Evolutionary conservation across 2,113 vertebrate species (phyloP).

Genomic region (Nymphicus hollandicus): DNA sequence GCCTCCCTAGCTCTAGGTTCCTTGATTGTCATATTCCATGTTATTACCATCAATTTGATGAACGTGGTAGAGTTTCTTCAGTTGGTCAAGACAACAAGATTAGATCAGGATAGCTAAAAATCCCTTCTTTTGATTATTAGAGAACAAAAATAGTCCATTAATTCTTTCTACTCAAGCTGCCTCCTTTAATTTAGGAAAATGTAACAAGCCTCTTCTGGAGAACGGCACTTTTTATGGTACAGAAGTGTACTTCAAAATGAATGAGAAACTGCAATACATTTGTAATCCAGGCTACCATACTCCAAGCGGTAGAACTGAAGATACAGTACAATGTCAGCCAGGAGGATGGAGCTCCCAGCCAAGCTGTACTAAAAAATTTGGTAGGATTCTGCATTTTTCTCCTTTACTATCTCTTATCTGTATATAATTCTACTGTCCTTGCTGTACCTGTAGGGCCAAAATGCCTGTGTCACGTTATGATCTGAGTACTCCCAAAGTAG

Average conservation of each 20-base stretch:
- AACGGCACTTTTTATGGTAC: slow-evolving; percentile 56
- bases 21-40: background rate
- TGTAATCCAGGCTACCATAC: slow-evolving; percentile 67
- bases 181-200: slow-evolving; percentile 66
- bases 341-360: slow-evolving; percentile 71
- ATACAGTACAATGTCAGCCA: slow-evolving; percentile 50
- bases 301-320: slow-evolving; percentile 24
- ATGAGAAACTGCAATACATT: slow-evolving; percentile 57
- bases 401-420: background rate
- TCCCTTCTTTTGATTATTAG: background rate
- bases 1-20: background rate
- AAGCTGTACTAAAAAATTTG: slow-evolving; percentile 49
- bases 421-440: background rate
- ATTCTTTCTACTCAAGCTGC: background rate
- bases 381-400: slow-evolving; percentile 21
- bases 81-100: background rate
- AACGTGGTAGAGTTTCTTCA: background rate
- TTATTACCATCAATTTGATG: background rate
- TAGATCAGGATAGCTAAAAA: background rate
- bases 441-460: background rate
- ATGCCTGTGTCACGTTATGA: background rate
- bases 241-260: slow-evolving; percentile 62
- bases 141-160: background rate
- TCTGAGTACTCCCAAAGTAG: background rate
- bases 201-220: slow-evolving; percentile 59